These are phyloP conservation scores for Sebastes nivosus DNA, from an alignment of 2,797 vertebrate genomes.

Conservation along the genomic window DNA sequence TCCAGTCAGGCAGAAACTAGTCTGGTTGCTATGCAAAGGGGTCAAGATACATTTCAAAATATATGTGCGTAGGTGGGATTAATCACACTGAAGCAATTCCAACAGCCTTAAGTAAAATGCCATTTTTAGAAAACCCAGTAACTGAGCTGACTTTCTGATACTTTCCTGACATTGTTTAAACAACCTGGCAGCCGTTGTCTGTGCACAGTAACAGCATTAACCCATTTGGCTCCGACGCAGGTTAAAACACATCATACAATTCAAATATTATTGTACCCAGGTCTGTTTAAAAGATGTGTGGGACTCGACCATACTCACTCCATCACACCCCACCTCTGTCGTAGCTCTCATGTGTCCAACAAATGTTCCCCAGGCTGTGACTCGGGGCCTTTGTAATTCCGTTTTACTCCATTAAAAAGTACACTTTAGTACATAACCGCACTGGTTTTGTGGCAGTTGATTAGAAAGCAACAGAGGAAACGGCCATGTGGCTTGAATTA, in stretches of 20 bases:
- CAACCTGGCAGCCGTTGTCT: background rate
- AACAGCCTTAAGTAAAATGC: slow-evolving; percentile 1
- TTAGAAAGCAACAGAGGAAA: slow-evolving; percentile 78
- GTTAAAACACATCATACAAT: slow-evolving; percentile 8
- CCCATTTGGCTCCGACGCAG: background rate
- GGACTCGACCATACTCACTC: slow-evolving; percentile 10
- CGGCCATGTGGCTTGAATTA: slow-evolving; percentile 80
- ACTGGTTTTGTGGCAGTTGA: slow-evolving; percentile 75
- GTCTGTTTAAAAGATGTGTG: slow-evolving; percentile 14
- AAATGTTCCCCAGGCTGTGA: slow-evolving; percentile 74
- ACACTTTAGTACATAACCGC: slow-evolving; percentile 81
- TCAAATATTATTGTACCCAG: background rate
- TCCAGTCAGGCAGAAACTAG: slow-evolving; percentile 20
- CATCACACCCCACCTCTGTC: slow-evolving; percentile 15
- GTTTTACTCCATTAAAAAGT: slow-evolving; percentile 80
- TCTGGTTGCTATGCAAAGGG: slow-evolving; percentile 17
- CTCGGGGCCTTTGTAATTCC: slow-evolving; percentile 64
- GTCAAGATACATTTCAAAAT: slow-evolving; percentile 8
- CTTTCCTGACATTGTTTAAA: slow-evolving; percentile 15
- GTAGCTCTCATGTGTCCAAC: slow-evolving; percentile 71
- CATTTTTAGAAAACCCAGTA: slow-evolving; percentile 3
- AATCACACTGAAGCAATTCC: slow-evolving; percentile 13
- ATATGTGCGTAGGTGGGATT: slow-evolving; percentile 4
- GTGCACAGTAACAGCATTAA: background rate
- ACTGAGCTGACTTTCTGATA: background rate